Conservation (phyloP, 1,140 invertebrate genomes). For the Thaumatotibia leucotreta region DNA sequence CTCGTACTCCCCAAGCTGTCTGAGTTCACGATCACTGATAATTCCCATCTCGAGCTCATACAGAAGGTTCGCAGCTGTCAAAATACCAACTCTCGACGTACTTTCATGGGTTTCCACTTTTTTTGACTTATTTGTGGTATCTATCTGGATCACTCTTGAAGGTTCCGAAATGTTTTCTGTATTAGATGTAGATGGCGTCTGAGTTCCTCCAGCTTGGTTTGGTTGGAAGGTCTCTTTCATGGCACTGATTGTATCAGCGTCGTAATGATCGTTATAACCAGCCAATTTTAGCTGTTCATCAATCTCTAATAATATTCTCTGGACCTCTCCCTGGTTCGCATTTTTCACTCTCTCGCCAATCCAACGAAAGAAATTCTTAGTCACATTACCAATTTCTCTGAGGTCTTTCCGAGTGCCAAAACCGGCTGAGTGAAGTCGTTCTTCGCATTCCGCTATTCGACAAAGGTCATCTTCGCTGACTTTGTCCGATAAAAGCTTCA, state of each 20-base stretch:
- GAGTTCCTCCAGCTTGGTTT: too few species aligned
- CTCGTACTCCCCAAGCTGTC: not conserved
- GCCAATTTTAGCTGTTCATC: not conserved
- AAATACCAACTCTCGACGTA: not conserved
- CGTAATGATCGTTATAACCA: not conserved
- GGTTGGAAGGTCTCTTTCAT: too few species aligned
- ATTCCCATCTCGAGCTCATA: not conserved
- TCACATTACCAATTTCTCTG: not conserved
- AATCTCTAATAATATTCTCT: not conserved
- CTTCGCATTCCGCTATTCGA: not conserved
- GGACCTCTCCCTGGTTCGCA: not conserved
- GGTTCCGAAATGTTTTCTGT: too few species aligned
- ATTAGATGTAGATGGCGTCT: too few species aligned
- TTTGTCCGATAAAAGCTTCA: not conserved
- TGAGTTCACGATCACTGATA: not conserved
- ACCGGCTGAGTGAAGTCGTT: not conserved
- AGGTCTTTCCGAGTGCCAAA: not conserved
- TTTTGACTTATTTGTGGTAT: not conserved
- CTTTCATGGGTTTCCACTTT: not conserved
- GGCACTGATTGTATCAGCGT: not conserved
- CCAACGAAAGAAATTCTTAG: not conserved
- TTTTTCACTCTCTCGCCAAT: not conserved
- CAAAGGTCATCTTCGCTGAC: not conserved
- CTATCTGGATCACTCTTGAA: not conserved
- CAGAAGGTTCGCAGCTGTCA: not conserved